phyloP scores from a whole-genome alignment of 2,113 vertebrate genomes.

The Galemys pyrenaicus region DNA sequence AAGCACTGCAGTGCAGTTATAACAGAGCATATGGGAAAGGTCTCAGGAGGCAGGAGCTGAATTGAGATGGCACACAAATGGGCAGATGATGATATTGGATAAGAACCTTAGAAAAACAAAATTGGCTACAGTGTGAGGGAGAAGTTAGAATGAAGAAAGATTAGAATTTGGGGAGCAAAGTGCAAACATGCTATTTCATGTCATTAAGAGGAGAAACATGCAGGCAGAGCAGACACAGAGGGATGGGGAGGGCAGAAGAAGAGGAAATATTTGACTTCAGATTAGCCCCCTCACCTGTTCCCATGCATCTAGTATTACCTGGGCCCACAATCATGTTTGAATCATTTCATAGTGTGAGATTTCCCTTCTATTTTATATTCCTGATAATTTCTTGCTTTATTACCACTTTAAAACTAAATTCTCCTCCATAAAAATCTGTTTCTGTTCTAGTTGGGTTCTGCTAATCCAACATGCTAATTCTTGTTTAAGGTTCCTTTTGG shows the following conservation, averaged over 20 bases:
- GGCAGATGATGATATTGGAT: background rate
- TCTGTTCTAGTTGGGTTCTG: background rate
- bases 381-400: background rate
- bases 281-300: background rate
- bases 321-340: background rate
- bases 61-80: background rate
- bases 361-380: background rate
- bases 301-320: background rate
- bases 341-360: background rate
- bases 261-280: background rate
- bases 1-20: accelerated
- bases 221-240: background rate
- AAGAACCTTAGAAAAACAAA: background rate
- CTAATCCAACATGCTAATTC: too few relatives aligned
- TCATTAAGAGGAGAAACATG: background rate
- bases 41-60: too few relatives aligned
- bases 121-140: background rate
- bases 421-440: background rate
- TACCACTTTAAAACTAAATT: background rate
- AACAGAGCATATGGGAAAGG: background rate
- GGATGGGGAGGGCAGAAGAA: background rate
- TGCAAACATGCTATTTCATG: background rate
- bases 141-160: background rate
- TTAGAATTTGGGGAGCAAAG: background rate
- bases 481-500: background rate